Base-by-base conservation (phyloP, 1,140 invertebrate genomes). In the Tetragnatha versicolor region DNA sequence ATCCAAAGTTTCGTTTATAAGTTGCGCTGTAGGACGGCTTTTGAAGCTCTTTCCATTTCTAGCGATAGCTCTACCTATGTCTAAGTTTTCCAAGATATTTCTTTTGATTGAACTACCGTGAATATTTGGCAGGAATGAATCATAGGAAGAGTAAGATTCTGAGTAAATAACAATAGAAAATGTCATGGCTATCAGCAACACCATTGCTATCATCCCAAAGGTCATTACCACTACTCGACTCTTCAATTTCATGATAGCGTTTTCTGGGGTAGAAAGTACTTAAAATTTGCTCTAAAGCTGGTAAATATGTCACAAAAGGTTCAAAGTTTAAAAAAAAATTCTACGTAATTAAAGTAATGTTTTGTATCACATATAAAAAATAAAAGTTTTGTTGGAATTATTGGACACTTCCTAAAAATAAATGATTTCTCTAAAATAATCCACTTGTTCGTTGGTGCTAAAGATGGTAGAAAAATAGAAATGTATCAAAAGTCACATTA, bases 201-300 rank as follows among this genome's bases (percentile, higher is more conserved):
- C 14, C 1, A 65, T 27, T 27, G 25, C 4, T 42, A 22, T 39
- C 6, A 22, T 14, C 12, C 61, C 35, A 14, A 65, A 9, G 3
- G 27, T 7, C 17, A 17, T 45, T 12, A 42, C 6, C 10, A 42
- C 37, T 7, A 66, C 10, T n/a, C 65, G 65, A 12, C 51, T 25
- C 17, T 68, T 68, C 31, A 68, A 17, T 29, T 68, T 68, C 65
- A 68, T 68, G 25, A 25, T 29, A 39, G 9, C 29, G 2, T 53
- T n/a, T n/a, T n/a, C n/a, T n/a, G n/a, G n/a, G n/a, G n/a, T n/a
- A n/a, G n/a, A n/a, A n/a, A n/a, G n/a, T n/a, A n/a, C n/a, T n/a
- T n/a, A n/a, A n/a, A n/a, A n/a, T n/a, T n/a, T n/a, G n/a, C n/a
- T n/a, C n/a, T n/a, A n/a, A n/a, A n/a, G n/a, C n/a, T n/a, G n/a